These are phyloP conservation scores for Mandrillus leucophaeus DNA, from an alignment of 2,113 vertebrate genomes.

Conservation along the genomic window DNA sequence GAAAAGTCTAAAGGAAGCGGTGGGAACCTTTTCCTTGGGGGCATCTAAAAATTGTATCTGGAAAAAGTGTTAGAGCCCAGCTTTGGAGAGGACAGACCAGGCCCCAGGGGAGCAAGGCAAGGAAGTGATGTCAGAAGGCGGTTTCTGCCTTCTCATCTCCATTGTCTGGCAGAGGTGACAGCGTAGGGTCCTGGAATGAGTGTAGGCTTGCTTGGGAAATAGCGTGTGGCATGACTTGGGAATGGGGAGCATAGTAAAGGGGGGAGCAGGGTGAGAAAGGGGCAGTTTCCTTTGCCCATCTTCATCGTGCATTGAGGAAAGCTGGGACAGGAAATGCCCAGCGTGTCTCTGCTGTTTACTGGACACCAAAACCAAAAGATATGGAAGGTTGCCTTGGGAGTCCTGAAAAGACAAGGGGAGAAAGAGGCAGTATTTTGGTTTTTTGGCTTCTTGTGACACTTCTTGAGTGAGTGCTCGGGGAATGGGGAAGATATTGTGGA, in stretches of 20 bases:
- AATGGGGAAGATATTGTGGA: background rate
- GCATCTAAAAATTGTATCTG: constrained; percentile 65
- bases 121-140: background rate
- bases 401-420: background rate
- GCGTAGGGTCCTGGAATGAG: background rate
- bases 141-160: background rate
- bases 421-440: background rate
- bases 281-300: background rate
- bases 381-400: constrained; percentile 60
- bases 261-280: constrained; percentile 3
- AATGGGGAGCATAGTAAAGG: background rate
- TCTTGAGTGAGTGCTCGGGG: background rate
- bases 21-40: constrained; percentile 61
- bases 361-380: background rate
- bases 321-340: constrained; percentile 53
- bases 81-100: constrained; percentile 4
- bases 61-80: constrained; percentile 23
- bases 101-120: constrained; percentile 18
- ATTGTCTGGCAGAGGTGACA: background rate
- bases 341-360: background rate
- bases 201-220: background rate
- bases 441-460: background rate
- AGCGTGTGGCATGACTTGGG: background rate
- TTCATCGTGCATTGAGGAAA: background rate
- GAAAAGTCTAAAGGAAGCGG: constrained; percentile 59